Conservation (phyloP, 1,140 invertebrate species). For the Steinernema khuongi region DNA sequence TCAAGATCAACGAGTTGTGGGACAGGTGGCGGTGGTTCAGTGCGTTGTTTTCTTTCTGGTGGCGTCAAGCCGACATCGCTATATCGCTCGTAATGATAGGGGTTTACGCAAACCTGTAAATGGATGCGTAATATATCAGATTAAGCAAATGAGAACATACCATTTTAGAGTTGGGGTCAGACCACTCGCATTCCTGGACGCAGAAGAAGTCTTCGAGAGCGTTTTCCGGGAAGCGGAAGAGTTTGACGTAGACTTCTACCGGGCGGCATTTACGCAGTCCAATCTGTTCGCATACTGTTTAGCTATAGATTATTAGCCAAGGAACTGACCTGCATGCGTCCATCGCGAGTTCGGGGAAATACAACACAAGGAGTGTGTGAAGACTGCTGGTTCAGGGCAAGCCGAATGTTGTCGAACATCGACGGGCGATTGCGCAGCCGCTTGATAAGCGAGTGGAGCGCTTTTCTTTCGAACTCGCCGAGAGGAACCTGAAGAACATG, state of each 20-base stretch:
- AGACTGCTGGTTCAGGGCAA: neutral
- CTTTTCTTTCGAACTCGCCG: neutral
- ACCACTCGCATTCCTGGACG: neutral
- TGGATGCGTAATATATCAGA: no score
- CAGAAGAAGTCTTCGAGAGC: neutral
- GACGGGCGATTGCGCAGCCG: neutral
- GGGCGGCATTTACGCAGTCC: neutral
- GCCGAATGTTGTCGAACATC: neutral
- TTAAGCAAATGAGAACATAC: no score
- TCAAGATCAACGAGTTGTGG: no score
- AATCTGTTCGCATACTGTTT: no score
- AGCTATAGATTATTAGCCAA: no score
- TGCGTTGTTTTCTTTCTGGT: no score
- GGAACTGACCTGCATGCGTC: slow-evolving; percentile 3
- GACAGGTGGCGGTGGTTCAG: no score
- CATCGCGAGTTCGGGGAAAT: neutral
- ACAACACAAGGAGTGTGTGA: neutral
- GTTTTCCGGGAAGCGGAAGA: neutral
- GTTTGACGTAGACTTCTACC: neutral
- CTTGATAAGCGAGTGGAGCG: neutral
- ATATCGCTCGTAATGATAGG: no score
- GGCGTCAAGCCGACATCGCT: no score
- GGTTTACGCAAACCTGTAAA: no score
- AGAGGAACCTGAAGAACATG: neutral
- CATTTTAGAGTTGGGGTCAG: neutral